These are phyloP conservation scores for Drosophila cyrtoloma DNA, from an alignment of 2,888 invertebrate species.

Conservation along the genomic window DNA sequence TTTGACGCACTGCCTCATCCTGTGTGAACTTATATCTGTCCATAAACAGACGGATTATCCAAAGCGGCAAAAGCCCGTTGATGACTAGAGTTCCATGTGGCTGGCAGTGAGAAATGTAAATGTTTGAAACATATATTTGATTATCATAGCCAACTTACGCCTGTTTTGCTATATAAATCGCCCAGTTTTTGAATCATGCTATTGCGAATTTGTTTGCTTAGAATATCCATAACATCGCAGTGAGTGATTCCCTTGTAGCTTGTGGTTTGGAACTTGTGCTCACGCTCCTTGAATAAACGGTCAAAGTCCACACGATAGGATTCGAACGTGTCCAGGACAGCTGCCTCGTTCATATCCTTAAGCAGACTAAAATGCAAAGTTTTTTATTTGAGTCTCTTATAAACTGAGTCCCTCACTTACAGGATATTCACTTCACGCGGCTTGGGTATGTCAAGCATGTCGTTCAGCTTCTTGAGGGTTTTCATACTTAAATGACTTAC, in stretches of 20 bases:
- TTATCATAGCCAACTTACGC: slow-evolving; percentile 39
- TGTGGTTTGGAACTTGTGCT: slow-evolving; percentile 47
- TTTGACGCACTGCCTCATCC: slow-evolving; percentile 70
- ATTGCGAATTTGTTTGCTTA: slow-evolving; percentile 52
- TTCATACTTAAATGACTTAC: slow-evolving; percentile 1
- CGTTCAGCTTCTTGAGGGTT: slow-evolving; percentile 37
- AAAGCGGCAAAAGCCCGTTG: slow-evolving; percentile 82
- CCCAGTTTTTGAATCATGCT: slow-evolving; percentile 66
- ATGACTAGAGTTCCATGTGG: slow-evolving; percentile 68
- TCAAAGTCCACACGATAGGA: slow-evolving; percentile 55
- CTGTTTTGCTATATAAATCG: slow-evolving; percentile 27
- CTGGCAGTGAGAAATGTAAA: slow-evolving; percentile 47
- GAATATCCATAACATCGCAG: slow-evolving; percentile 63
- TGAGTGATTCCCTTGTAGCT: slow-evolving; percentile 63
- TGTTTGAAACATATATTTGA: background rate
- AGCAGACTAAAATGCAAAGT: slow-evolving; percentile 42
- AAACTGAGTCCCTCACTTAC: slow-evolving; percentile 30
- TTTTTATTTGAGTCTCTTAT: background rate
- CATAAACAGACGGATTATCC: slow-evolving; percentile 82
- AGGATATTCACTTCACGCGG: slow-evolving; percentile 60
- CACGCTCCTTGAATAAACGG: slow-evolving; percentile 49
- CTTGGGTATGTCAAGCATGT: slow-evolving; percentile 36
- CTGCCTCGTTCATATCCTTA: slow-evolving; percentile 50
- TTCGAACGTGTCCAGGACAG: slow-evolving; percentile 56
- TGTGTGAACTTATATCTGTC: slow-evolving; percentile 69